A percentile compares a stretch with the other conserved stretches of the same genome.
phyloP scores from a whole-genome alignment of 2,888 invertebrate species.

The Lucinisca nassula region DNA sequence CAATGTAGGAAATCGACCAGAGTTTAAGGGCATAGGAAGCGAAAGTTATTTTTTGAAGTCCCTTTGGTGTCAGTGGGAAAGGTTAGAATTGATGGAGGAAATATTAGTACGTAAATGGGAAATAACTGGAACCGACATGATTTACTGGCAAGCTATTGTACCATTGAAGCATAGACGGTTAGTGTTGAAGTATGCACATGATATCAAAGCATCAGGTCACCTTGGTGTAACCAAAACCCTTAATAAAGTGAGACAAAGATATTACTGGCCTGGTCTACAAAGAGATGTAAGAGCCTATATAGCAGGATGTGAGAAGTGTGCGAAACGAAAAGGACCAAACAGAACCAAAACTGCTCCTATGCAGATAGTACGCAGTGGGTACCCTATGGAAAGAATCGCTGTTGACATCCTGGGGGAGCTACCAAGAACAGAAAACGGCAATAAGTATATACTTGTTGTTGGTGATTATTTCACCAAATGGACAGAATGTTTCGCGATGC shows the following conservation, averaged over 20 bases:
- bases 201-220: no score
- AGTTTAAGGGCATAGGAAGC: no score
- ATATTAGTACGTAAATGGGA: background rate
- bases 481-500: slow-evolving; percentile 1
- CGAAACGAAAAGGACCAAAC: background rate
- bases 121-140: background rate
- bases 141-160: slow-evolving; percentile 10
- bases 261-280: no score
- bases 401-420: slow-evolving; percentile 29
- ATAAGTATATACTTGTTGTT: slow-evolving; percentile 19
- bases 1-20: no score
- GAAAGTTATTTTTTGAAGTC: slow-evolving; percentile 5
- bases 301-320: slow-evolving; percentile 14
- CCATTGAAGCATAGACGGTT: slow-evolving; percentile 15
- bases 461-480: slow-evolving; percentile 22
- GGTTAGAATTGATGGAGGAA: background rate
- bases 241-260: background rate
- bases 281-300: no score
- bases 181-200: no score
- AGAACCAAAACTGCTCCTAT: slow-evolving; percentile 22
- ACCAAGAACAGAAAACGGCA: slow-evolving; percentile 6
- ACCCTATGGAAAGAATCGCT: slow-evolving; percentile 21
- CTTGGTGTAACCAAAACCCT: background rate
- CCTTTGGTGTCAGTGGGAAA: slow-evolving; percentile 3
- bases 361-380: slow-evolving; percentile 5